Percentiles rank a stretch among this genome's conserved stretches.
Evolutionary conservation across 2,797 vertebrate genomes (phyloP).

Genomic region (Siniperca undulata): DNA sequence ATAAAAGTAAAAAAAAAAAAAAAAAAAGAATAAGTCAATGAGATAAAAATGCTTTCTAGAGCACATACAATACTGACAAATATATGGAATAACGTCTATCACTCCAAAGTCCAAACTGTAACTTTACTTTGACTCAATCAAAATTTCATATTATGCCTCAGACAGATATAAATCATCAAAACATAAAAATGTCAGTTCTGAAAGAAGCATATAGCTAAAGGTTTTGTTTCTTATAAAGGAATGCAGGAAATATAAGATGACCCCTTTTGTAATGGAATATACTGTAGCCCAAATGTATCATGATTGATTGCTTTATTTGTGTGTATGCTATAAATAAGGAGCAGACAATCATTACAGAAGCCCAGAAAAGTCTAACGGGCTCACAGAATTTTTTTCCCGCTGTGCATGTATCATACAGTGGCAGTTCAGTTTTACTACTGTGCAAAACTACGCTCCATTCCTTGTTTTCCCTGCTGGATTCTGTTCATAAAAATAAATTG

Average conservation of each 20-base stretch:
- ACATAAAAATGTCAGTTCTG: conserved; percentile 16
- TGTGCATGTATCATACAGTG: conserved; percentile 17
- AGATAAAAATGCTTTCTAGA: not conserved
- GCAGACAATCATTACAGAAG: conserved; percentile 41
- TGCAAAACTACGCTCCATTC: not conserved
- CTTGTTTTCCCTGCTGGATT: conserved; percentile 22
- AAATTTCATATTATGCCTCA: conserved; percentile 8
- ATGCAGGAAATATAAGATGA: conserved; percentile 14
- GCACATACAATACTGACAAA: not conserved
- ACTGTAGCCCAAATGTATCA: conserved; percentile 42
- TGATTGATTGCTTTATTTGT: conserved; percentile 51
- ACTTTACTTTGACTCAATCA: not conserved
- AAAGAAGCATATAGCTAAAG: not conserved
- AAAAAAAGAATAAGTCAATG: not conserved
- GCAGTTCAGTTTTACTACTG: conserved; percentile 12
- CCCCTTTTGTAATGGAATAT: conserved; percentile 29
- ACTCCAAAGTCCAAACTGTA: not conserved
- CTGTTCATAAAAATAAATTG: conserved; percentile 48
- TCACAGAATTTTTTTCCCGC: not conserved
- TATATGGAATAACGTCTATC: not conserved
- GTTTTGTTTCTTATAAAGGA: conserved; percentile 29
- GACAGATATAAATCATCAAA: conserved; percentile 17
- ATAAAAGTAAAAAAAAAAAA: not conserved
- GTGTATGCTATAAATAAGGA: conserved; percentile 52
- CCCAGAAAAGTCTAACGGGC: conserved; percentile 24